Base-by-base conservation (phyloP, 2,888 invertebrate genomes). In the Hirtodrosophila confusa region DNA sequence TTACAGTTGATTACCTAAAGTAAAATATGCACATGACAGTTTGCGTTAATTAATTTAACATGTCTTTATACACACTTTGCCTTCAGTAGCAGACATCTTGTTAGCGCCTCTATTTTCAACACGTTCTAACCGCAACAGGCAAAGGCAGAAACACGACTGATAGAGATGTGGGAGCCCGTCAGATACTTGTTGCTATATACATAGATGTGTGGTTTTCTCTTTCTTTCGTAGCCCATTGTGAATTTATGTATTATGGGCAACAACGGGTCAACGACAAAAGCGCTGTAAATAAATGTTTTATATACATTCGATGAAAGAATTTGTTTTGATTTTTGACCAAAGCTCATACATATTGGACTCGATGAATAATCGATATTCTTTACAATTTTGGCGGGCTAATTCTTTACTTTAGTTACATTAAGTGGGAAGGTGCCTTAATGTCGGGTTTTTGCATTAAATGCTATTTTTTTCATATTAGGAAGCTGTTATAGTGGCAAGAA, bases 1-100 rank as follows among this genome's bases (percentile, higher is more conserved):
- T 94, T 94, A 91, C 99, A 99, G 86, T 94, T 95, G 78, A 99
- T 99, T 45, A 95, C 94, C 95, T 96, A 50, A 56, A 41, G 4
- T 3, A 29, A 54, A 48, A n/a, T n/a, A 11, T 6, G n/a, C n/a
- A 31, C 6, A 36, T 69, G 0, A 11, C 6, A 24, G 4, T 17
- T 37, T 29, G 4, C 11, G 3, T 35, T 54, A 41, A 56, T 68
- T 44, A 56, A n/a, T 5, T 33, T 24, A 27, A 53, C 60, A 27
- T 33, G 12, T 8, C 8, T 17, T 40, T 9, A 24, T 44, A 73
- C 80, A 57, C 39, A 89, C 89, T 73, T 89, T 80, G 51, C 89
- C 89, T 61, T 83, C 82, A 10, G 88, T 89, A 29, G 83, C 69
- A 12, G 84, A 86, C 84, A 84, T 84, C 6, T 79, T 57, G 36